Base-by-base conservation (phyloP, 2,797 vertebrate species). In the Gephyroberyx darwinii region DNA sequence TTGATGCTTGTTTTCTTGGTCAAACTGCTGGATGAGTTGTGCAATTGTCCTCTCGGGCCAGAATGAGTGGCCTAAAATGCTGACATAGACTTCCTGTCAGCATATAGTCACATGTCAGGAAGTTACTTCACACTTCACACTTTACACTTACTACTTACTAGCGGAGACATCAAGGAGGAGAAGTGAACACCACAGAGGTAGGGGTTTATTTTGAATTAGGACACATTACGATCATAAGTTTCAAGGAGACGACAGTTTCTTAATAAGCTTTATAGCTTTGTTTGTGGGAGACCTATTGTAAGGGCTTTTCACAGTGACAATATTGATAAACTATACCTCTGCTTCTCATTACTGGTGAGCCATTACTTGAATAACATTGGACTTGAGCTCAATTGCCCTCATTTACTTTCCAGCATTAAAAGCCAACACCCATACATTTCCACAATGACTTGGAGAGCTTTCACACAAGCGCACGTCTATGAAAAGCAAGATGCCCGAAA, bases 41-140 rank as follows among this genome's bases (percentile, higher is more conserved):
- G 88, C 33, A 90, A 87, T 59, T 76, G 75, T 80, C 48, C 74
- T 70, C 54, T 39, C 80, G 71, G 59, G 78, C 73, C 65, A 72
- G 81, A 81, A 83, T 80, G 55, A 55, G 77, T 5, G 7, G 41
- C 0, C 31, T 41, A 77, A 91, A 92, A 58, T 81, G 92, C 91
- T 93, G 92, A 93, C 90, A 80, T 2, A 58, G 79, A 84, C 81
- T 93, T 94, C 91, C 91, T 90, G 78, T 90, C 89, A 86, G 91
- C 84, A 84, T 64, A 69, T 30, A 74, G 90, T 92, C 92, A 94
- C 91, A 91, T 90, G 91, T 45, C 87, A 78, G 78, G 81, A 89
- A 89, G 88, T 80, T 84, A 52, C 78, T 78, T 78, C 71, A 85
- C 85, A 86, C 59, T 88, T 75, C 45, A 82, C 47, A 68, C 35